Evolutionary conservation across 1,140 invertebrate species (phyloP).

Genomic region (Bombyx mandarina): DNA sequence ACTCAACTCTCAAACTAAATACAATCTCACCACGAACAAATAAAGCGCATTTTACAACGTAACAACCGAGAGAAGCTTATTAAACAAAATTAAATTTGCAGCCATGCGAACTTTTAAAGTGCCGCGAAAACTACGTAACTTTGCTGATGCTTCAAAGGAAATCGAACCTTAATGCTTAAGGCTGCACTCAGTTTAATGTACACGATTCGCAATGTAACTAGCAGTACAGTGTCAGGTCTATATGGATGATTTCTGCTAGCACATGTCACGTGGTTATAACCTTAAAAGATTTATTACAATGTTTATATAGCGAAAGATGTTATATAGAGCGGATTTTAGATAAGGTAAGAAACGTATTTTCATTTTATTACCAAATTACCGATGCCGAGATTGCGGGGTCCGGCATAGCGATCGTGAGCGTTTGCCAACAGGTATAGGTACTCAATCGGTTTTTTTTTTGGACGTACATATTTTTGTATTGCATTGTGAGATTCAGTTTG

Average conservation of each 20-base stretch:
- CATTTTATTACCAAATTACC: constrained; percentile 72
- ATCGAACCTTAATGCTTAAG: constrained; percentile 6
- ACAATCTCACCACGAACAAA: neutral
- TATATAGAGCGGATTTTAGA: constrained; percentile 63
- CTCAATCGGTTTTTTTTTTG: constrained; percentile 12
- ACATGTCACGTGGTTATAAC: too few relatives aligned
- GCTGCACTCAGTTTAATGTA: neutral
- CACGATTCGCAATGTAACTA: too few relatives aligned
- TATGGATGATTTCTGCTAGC: too few relatives aligned
- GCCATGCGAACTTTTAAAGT: constrained; percentile 47
- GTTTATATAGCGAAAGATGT: constrained; percentile 62
- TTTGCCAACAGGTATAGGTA: constrained; percentile 62
- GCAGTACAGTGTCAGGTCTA: too few relatives aligned
- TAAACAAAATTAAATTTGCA: constrained; percentile 70
- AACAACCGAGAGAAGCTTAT: constrained; percentile 36
- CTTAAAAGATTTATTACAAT: constrained; percentile 12
- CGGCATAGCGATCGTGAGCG: constrained; percentile 41
- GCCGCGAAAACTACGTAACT: constrained; percentile 47
- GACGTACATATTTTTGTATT: too few relatives aligned
- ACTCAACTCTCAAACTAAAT: constrained; percentile 24
- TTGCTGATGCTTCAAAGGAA: neutral
- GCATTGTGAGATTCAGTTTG: too few relatives aligned
- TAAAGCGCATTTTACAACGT: constrained; percentile 28
- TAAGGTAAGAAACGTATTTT: constrained; percentile 64
- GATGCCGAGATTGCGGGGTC: constrained; percentile 56